phyloP scores from a whole-genome alignment of 1,140 invertebrate species.

The Formica exsecta region DNA sequence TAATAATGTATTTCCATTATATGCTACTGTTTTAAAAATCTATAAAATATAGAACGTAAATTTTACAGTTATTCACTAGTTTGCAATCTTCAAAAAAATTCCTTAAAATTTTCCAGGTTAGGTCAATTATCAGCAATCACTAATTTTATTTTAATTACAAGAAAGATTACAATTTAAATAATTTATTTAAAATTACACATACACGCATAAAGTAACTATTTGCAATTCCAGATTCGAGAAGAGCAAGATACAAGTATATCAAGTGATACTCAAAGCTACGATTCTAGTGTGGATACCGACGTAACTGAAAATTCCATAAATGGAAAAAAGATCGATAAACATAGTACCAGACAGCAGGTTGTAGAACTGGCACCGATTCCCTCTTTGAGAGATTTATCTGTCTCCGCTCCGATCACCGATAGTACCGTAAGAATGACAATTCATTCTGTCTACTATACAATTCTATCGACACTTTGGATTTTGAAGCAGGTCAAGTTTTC shows the following conservation, averaged over 20 bases:
- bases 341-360: background rate
- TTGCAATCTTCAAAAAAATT: background rate
- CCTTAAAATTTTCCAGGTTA: too few species aligned
- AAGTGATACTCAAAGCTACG: background rate
- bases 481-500: background rate
- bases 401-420: background rate
- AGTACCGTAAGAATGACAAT: conserved; percentile 23
- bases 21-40: background rate
- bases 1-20: background rate
- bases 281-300: background rate
- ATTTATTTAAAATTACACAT: background rate
- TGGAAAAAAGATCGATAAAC: background rate
- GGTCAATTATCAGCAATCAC: background rate
- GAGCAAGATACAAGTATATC: background rate
- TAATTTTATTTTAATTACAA: conserved; percentile 16
- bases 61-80: background rate
- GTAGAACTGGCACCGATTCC: conserved; percentile 62
- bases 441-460: background rate
- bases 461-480: background rate
- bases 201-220: background rate
- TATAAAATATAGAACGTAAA: background rate
- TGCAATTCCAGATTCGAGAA: conserved; percentile 13
- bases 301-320: background rate
- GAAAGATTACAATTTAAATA: background rate
- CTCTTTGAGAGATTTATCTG: conserved; percentile 41